These are phyloP conservation scores for Halichondria panicea DNA, from an alignment of 37 sponge, comb jelly and placozoan species.

Conservation along the genomic window DNA sequence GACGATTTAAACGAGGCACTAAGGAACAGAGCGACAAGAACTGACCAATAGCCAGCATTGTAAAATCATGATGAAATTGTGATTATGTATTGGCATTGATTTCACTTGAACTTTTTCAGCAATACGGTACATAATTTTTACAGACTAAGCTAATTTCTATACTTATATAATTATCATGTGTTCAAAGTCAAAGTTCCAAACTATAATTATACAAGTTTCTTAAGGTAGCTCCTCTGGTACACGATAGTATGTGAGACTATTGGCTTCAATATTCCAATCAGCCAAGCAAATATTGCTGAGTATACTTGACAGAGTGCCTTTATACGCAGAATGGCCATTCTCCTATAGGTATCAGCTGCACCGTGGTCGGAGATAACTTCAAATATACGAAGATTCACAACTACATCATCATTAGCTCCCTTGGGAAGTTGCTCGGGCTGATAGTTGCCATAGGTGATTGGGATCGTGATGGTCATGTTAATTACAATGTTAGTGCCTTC, in stretches of 20 bases:
- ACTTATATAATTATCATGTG: too few relatives aligned
- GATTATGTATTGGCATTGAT: too few relatives aligned
- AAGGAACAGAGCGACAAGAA: too few relatives aligned
- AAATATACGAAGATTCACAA: conserved; percentile 51
- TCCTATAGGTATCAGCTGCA: conserved; percentile 15
- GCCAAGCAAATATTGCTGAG: conserved; percentile 82
- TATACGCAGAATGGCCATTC: conserved; percentile 60
- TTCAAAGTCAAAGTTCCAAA: too few relatives aligned
- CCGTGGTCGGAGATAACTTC: conserved; percentile 71
- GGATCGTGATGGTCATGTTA: too few relatives aligned
- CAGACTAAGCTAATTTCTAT: too few relatives aligned
- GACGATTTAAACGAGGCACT: too few relatives aligned
- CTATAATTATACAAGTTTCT: neutral
- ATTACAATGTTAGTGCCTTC: too few relatives aligned
- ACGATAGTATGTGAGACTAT: conserved; percentile 60
- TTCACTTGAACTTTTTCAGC: too few relatives aligned
- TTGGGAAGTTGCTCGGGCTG: conserved; percentile 56
- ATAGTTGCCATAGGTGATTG: conserved; percentile 58
- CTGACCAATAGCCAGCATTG: too few relatives aligned
- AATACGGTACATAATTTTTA: too few relatives aligned
- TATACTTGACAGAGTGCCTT: conserved; percentile 78
- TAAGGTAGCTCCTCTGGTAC: conserved; percentile 71
- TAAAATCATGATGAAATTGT: too few relatives aligned
- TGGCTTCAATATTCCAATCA: conserved; percentile 65
- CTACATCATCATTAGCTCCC: conserved; percentile 78